A percentile compares a stretch with the other conserved stretches of the same genome.
Conservation (phyloP, 2,888 invertebrate species). For the Thyatira batis region DNA sequence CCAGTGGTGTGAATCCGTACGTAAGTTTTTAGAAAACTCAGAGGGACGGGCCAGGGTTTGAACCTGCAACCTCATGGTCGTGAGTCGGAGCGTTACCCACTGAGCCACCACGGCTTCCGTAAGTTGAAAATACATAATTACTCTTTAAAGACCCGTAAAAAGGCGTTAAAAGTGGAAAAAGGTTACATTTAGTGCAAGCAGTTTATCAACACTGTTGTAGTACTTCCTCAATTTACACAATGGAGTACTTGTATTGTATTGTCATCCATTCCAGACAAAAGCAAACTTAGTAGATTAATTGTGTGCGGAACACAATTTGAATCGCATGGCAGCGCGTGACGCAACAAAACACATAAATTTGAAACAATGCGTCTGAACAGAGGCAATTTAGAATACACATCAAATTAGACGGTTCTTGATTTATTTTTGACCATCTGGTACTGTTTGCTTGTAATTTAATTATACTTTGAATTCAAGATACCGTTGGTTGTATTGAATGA, state of each 20-base stretch:
- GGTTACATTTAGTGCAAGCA: background rate
- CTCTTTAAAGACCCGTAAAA: too few relatives aligned
- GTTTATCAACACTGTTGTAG: background rate
- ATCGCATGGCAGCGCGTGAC: conserved; percentile 2
- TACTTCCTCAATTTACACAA: background rate
- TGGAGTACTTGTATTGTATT: background rate
- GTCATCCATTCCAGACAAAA: background rate
- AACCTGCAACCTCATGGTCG: too few relatives aligned
- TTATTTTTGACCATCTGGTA: conserved; percentile 3
- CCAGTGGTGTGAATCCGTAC: too few relatives aligned
- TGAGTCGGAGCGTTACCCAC: too few relatives aligned
- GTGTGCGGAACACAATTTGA: conserved; percentile 11
- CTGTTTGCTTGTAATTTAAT: background rate
- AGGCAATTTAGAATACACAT: conserved; percentile 41
- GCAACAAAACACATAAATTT: conserved; percentile 37
- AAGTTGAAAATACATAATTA: too few relatives aligned
- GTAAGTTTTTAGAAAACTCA: too few relatives aligned
- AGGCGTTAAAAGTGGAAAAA: background rate
- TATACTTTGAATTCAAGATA: background rate
- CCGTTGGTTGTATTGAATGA: too few relatives aligned
- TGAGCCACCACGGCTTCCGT: too few relatives aligned
- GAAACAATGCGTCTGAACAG: conserved; percentile 39
- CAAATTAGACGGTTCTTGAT: conserved; percentile 36
- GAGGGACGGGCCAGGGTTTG: too few relatives aligned
- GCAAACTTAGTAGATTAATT: background rate